These are phyloP conservation scores for Asobara japonica DNA, from an alignment of 1,140 invertebrate species.

Conservation along the genomic window DNA sequence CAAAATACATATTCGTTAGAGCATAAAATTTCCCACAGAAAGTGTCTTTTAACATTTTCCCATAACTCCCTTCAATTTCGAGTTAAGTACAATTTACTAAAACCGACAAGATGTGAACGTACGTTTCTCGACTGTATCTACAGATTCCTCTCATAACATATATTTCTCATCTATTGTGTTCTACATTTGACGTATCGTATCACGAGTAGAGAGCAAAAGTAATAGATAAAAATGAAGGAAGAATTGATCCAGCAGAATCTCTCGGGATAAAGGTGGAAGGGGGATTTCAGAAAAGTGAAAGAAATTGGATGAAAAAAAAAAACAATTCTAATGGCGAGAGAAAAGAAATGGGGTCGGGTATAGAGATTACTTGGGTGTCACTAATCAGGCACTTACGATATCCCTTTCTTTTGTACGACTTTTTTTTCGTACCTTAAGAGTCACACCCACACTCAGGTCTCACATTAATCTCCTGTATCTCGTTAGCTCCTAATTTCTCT, in stretches of 20 bases:
- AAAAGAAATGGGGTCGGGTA: slow-evolving; percentile 40
- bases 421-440: slow-evolving; percentile 19
- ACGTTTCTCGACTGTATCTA: too few species aligned
- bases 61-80: too few species aligned
- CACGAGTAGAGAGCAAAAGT: neutral
- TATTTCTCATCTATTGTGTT: neutral
- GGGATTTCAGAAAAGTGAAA: neutral
- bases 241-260: neutral
- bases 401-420: slow-evolving; percentile 25
- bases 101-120: too few species aligned
- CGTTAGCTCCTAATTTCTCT: neutral
- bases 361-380: slow-evolving; percentile 50
- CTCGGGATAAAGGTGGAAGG: slow-evolving; percentile 4
- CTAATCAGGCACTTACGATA: slow-evolving; percentile 66
- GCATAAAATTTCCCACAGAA: too few species aligned
- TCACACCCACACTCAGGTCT: slow-evolving; percentile 18
- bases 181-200: neutral
- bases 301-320: slow-evolving; percentile 1
- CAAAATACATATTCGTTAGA: too few species aligned
- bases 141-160: neutral
- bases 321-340: slow-evolving; percentile 36
- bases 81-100: too few species aligned
- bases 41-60: too few species aligned
- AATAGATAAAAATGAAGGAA: neutral
- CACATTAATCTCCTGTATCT: slow-evolving; percentile 3